Evolutionary conservation across 2,888 invertebrate genomes (phyloP).

Genomic region (Trissoscelio sp.): DNA sequence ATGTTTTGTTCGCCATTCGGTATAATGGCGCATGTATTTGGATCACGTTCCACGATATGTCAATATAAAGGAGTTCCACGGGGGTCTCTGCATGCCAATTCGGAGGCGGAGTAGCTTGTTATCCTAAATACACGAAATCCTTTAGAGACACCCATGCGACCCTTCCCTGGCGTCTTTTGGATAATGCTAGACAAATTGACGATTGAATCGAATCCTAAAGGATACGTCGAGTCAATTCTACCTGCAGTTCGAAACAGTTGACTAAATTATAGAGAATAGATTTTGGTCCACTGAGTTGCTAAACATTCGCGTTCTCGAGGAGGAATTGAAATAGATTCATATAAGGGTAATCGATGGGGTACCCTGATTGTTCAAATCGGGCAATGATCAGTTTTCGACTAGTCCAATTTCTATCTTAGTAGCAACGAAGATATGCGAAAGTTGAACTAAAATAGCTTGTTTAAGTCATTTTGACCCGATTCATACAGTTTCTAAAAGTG

Average conservation of each 20-base stretch:
- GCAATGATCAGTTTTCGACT: slow-evolving; percentile 6
- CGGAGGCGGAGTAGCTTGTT: slow-evolving; percentile 81
- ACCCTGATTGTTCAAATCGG: slow-evolving; percentile 14
- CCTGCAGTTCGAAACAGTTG: slow-evolving; percentile 60
- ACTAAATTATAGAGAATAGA: slow-evolving; percentile 60
- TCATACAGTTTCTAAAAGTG: no score
- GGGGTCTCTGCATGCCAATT: slow-evolving; percentile 82
- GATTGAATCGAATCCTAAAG: slow-evolving; percentile 81
- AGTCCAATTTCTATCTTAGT: no score
- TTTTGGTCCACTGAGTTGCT: slow-evolving; percentile 41
- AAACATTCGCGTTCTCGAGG: slow-evolving; percentile 18
- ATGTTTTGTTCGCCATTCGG: slow-evolving; percentile 80
- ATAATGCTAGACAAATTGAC: slow-evolving; percentile 83
- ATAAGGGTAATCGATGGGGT: slow-evolving; percentile 1
- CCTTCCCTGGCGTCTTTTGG: slow-evolving; percentile 76
- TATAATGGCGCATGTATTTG: slow-evolving; percentile 83
- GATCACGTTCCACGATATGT: slow-evolving; percentile 83
- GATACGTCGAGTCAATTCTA: slow-evolving; percentile 76
- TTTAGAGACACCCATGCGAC: slow-evolving; percentile 77
- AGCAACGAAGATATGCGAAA: no score
- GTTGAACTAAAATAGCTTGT: no score
- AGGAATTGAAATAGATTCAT: slow-evolving; percentile 28
- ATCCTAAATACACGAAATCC: slow-evolving; percentile 84
- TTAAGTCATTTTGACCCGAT: no score
- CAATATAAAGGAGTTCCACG: slow-evolving; percentile 82